These are phyloP conservation scores for Monodelphis domestica DNA, from an alignment of 2,797 vertebrate genomes.

Conservation along the genomic window DNA sequence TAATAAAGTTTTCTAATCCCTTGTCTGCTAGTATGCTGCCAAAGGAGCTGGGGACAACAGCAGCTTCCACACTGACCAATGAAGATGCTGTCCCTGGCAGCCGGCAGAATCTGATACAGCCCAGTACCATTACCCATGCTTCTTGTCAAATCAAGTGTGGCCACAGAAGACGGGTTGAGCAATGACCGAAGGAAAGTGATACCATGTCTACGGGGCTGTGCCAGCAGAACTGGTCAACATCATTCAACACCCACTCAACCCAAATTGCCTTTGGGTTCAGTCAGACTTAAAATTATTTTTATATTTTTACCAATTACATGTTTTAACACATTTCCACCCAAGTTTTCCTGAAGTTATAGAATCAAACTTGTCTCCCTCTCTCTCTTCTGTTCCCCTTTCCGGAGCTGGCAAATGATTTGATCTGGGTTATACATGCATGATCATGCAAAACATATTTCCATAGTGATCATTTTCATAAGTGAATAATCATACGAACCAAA, in stretches of 20 bases:
- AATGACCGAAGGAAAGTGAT: not conserved
- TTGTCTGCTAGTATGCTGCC: constrained; percentile 36
- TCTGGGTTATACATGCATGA: too few species aligned
- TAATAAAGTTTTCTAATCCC: constrained; percentile 74
- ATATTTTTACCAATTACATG: too few species aligned
- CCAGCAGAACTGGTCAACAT: constrained; percentile 16
- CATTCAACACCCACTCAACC: not conserved
- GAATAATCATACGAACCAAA: too few species aligned
- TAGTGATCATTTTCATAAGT: too few species aligned
- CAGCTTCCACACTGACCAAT: constrained; percentile 40
- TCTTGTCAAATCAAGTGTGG: constrained; percentile 41
- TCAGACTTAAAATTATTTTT: constrained; percentile 2
- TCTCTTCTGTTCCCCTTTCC: too few species aligned
- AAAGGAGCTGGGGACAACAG: constrained; percentile 62
- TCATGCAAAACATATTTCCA: too few species aligned
- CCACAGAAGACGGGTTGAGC: constrained; percentile 11
- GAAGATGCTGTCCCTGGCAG: constrained; percentile 35
- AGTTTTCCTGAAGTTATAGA: too few species aligned
- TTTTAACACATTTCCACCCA: too few species aligned
- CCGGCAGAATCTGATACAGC: constrained; percentile 41
- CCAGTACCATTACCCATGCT: not conserved
- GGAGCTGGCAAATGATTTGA: too few species aligned
- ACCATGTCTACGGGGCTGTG: not conserved
- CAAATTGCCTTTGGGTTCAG: constrained; percentile 1
- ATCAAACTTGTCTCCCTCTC: too few species aligned